Conservation (phyloP, 2,797 vertebrate genomes). For the Semotilus atromaculatus region DNA sequence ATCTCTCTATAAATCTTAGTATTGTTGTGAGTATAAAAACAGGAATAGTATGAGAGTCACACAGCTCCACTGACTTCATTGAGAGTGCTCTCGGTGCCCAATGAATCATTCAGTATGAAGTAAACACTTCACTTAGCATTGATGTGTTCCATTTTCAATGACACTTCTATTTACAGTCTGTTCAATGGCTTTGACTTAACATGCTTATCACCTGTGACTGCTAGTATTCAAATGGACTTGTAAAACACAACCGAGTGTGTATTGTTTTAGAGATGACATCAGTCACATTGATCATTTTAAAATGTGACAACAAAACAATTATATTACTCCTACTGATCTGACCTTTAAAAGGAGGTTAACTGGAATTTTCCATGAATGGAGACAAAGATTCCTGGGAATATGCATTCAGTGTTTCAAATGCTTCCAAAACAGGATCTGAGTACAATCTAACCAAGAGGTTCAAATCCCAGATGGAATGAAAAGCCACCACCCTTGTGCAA, state of each 20-base stretch:
- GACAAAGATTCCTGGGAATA: slow-evolving; percentile 5
- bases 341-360: slow-evolving; percentile 13
- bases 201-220: slow-evolving; percentile 41
- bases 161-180: slow-evolving; percentile 40
- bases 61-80: slow-evolving; percentile 33
- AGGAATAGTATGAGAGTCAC: slow-evolving; percentile 17
- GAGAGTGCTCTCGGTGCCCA: slow-evolving; percentile 31
- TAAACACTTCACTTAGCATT: slow-evolving; percentile 56
- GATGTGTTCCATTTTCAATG: slow-evolving; percentile 42
- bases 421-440: background rate
- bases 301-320: slow-evolving; percentile 37
- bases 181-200: slow-evolving; percentile 21
- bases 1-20: slow-evolving; percentile 12
- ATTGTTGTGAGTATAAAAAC: slow-evolving; percentile 21
- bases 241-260: background rate
- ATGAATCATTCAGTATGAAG: slow-evolving; percentile 61
- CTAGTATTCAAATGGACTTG: slow-evolving; percentile 16
- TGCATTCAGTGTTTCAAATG: background rate
- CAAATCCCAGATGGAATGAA: slow-evolving; percentile 21
- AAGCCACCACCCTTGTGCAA: background rate
- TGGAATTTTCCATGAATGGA: background rate
- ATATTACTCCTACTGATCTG: slow-evolving; percentile 26
- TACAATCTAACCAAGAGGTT: background rate
- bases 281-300: slow-evolving; percentile 1
- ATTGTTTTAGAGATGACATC: slow-evolving; percentile 37